Evolutionary conservation across 2,888 invertebrate genomes (phyloP).

Genomic region (Mantis religiosa): DNA sequence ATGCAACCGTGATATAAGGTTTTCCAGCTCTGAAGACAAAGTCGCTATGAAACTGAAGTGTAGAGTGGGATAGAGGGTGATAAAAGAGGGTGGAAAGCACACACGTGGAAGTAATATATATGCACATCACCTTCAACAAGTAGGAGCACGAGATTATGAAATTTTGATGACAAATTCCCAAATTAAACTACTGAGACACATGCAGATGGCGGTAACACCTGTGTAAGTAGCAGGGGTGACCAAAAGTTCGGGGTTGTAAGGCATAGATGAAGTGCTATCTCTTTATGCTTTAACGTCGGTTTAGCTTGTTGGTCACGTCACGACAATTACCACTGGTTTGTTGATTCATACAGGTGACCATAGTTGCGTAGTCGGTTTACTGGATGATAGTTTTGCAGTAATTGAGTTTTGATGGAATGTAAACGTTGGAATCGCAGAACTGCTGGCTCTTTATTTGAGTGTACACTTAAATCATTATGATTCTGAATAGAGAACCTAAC

Average conservation of each 20-base stretch:
- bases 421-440: too few relatives aligned
- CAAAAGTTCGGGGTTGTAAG: background rate
- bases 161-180: conserved; percentile 33
- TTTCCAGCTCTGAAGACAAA: background rate
- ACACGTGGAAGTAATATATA: conserved; percentile 2
- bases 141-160: conserved; percentile 29
- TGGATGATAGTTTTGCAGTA: too few relatives aligned
- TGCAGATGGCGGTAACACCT: background rate
- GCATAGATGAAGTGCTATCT: too few relatives aligned
- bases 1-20: background rate
- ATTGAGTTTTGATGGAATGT: too few relatives aligned
- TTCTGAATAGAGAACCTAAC: too few relatives aligned
- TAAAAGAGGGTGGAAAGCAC: background rate
- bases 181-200: conserved; percentile 30
- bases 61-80: background rate
- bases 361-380: too few relatives aligned
- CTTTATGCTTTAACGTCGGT: too few relatives aligned
- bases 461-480: too few relatives aligned
- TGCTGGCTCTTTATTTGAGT: too few relatives aligned
- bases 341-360: too few relatives aligned
- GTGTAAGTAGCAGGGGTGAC: background rate
- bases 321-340: too few relatives aligned
- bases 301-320: too few relatives aligned
- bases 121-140: conserved; percentile 3
- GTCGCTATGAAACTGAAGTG: background rate